phyloP scores from a whole-genome alignment of 2,888 invertebrate genomes.

The Torymus auratus region DNA sequence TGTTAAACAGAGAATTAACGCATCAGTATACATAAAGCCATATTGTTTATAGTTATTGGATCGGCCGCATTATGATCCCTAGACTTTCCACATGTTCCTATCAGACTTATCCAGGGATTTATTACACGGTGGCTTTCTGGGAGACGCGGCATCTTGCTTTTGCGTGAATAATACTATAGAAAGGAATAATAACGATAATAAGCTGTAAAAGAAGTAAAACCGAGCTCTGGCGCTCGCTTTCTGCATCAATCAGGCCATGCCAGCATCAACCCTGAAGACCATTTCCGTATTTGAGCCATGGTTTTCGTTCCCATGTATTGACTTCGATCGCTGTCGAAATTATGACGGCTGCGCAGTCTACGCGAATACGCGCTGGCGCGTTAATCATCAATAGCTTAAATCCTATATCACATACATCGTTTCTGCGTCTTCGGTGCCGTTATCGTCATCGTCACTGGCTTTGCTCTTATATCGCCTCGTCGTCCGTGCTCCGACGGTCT shows the following conservation, averaged over 20 bases:
- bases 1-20: too few species aligned
- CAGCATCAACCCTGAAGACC: slow-evolving; percentile 27
- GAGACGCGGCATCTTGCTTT: slow-evolving; percentile 10
- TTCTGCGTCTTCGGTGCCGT: slow-evolving; percentile 23
- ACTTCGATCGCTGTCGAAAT: not conserved
- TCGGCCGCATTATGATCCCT: not conserved
- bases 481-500: too few species aligned
- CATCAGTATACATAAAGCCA: too few species aligned
- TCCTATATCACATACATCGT: slow-evolving; percentile 53
- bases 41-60: too few species aligned
- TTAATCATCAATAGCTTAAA: slow-evolving; percentile 35
- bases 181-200: slow-evolving; percentile 20
- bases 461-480: not conserved
- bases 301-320: slow-evolving; percentile 4
- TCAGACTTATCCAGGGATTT: slow-evolving; percentile 34
- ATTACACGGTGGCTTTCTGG: slow-evolving; percentile 16
- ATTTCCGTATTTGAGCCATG: not conserved
- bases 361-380: too few species aligned
- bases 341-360: not conserved
- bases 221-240: not conserved
- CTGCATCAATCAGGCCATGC: slow-evolving; percentile 19
- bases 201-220: not conserved
- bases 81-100: slow-evolving; percentile 34
- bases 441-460: slow-evolving; percentile 9
- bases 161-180: slow-evolving; percentile 5